These are phyloP conservation scores for Gobionotothen gibberifrons DNA, from an alignment of 2,797 vertebrate species.

Conservation along the genomic window DNA sequence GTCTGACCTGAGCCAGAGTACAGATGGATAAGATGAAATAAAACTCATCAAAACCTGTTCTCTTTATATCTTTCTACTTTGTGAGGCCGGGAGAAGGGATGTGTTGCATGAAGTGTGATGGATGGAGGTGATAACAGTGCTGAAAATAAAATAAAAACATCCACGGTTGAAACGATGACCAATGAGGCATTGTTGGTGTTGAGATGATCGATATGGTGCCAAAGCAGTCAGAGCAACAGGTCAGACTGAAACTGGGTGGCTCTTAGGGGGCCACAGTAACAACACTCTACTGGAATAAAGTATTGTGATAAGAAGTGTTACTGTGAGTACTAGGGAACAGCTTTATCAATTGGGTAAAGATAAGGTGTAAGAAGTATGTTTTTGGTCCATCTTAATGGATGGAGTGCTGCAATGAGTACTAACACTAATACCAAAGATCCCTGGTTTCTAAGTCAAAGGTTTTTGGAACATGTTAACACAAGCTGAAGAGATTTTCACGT, in stretches of 20 bases:
- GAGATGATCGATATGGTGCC: constrained; percentile 75
- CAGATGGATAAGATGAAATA: constrained; percentile 15
- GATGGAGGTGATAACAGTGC: constrained; percentile 50
- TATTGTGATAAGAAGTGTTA: not conserved
- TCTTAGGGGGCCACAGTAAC: constrained; percentile 31
- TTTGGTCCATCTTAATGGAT: too few species aligned
- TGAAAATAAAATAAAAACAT: constrained; percentile 9
- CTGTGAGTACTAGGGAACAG: too few species aligned
- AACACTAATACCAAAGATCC: too few species aligned
- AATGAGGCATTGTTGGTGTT: constrained; percentile 57
- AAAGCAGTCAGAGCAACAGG: constrained; percentile 57
- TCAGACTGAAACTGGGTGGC: constrained; percentile 34
- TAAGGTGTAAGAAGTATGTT: too few species aligned
- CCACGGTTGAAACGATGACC: constrained; percentile 76
- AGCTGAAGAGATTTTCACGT: too few species aligned
- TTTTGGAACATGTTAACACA: too few species aligned
- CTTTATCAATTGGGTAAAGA: too few species aligned
- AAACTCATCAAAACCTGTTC: constrained; percentile 11
- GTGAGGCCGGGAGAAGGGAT: constrained; percentile 19
- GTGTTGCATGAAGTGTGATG: constrained; percentile 54
- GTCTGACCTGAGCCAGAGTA: constrained; percentile 7
- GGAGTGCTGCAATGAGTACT: too few species aligned
- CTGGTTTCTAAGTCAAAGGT: too few species aligned
- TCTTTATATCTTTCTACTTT: constrained; percentile 15
- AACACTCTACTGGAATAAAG: constrained; percentile 2